Base-by-base conservation (phyloP, 2,888 invertebrate species). In the Synergus itoensis region DNA sequence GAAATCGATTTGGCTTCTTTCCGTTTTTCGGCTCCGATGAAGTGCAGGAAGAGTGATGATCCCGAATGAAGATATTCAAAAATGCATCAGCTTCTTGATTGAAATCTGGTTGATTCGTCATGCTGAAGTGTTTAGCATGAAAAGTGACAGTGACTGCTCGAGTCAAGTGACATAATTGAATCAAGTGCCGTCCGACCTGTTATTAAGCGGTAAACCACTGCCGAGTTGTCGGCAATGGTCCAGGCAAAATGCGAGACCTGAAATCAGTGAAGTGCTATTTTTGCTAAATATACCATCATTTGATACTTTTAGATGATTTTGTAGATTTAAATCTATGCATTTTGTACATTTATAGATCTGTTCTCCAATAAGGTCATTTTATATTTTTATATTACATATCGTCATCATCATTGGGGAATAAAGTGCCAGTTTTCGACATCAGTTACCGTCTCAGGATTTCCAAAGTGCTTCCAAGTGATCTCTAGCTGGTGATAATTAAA, bases 181-280 rank as follows among this genome's bases (percentile, higher is more conserved):
- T 89, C 88, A 88, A 89, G 88, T 88, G 84, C 57, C 73, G 75
- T 43, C 43, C 63, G 86, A 87, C 85, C 85, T 83, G 87, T 88
- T 87, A 84, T 85, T 84, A 86, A 86, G 82, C 81, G 81, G 82
- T 85, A 79, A 76, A 79, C 77, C 77, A 60, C 80, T 69, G 81
- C 65, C 77, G 69, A 80, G 77, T 75, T 65, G 65, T 75, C 62
- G 77, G 78, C 76, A 82, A 82, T 81, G 80, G 80, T 65, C 80
- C 62, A 79, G 77, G 18, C 18, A 43, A 67, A 45, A 67, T 45
- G 41, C 41, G 53, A 53, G 53, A 53, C 21, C 21, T 67, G 16
- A 16, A 18, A 21, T 43, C 18, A 43, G 67, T 67, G 67, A 43
- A 67, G 67, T 67, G 67, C 14, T 67, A 67, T 41, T 43, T 67